phyloP scores from a whole-genome alignment of 2,888 invertebrate genomes.

The Meiosimyza decipiens region DNA sequence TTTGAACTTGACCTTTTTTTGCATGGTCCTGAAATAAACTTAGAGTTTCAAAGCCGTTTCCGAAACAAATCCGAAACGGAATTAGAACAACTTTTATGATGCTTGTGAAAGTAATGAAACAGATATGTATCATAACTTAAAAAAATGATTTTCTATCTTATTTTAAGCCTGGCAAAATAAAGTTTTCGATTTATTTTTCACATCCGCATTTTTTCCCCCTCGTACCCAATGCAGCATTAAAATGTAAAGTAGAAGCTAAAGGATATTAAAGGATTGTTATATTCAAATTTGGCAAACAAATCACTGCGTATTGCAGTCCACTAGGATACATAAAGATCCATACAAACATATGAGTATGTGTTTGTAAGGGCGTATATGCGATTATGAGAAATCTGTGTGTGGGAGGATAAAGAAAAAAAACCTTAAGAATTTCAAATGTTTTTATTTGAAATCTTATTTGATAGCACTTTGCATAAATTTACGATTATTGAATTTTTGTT shows the following conservation, averaged over 20 bases:
- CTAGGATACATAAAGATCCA: neutral
- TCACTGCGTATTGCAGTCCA: conserved; percentile 42
- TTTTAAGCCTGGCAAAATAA: no score
- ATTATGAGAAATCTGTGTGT: no score
- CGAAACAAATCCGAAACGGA: conserved; percentile 3
- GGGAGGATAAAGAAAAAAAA: no score
- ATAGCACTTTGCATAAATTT: conserved; percentile 51
- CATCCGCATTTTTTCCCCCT: no score
- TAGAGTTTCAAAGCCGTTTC: no score
- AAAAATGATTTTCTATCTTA: no score
- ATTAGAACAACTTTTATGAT: neutral
- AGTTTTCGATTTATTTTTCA: no score
- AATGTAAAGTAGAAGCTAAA: neutral
- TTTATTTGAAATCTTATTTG: conserved; percentile 40
- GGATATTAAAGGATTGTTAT: conserved; percentile 50
- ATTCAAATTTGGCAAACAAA: conserved; percentile 50
- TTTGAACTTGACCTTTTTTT: no score
- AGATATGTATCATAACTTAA: no score
- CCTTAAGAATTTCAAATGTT: conserved; percentile 9
- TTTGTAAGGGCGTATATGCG: neutral
- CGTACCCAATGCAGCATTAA: no score
- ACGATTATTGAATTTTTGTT: conserved; percentile 50
- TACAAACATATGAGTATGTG: conserved; percentile 3
- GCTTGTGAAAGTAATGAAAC: no score
- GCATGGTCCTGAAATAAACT: no score